Evolutionary conservation across 2,888 invertebrate genomes (phyloP).

Genomic region (Electrophaes corylata): DNA sequence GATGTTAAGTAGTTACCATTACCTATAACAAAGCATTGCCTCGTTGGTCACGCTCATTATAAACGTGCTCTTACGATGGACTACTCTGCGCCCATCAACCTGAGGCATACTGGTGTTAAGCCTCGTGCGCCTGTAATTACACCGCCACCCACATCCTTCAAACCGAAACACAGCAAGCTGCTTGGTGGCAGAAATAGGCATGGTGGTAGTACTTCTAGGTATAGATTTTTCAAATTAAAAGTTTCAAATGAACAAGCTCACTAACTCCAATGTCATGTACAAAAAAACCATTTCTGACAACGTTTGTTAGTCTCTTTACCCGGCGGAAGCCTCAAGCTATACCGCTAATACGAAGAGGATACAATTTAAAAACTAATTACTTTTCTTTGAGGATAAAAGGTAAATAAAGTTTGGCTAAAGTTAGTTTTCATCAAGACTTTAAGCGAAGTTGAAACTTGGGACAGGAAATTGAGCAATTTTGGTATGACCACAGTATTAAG

Average conservation of each 20-base stretch:
- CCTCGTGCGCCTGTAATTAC: no score
- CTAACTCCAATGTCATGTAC: constrained; percentile 23
- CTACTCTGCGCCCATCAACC: no score
- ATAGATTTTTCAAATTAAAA: no score
- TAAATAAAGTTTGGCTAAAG: constrained; percentile 64
- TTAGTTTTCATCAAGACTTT: constrained; percentile 74
- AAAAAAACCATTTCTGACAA: constrained; percentile 26
- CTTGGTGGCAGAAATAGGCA: no score
- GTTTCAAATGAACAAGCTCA: constrained; percentile 16
- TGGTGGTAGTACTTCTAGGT: no score
- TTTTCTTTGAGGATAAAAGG: constrained; percentile 62
- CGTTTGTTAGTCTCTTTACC: constrained; percentile 36
- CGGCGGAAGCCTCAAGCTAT: constrained; percentile 24
- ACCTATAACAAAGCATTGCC: no score
- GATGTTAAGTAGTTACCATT: no score
- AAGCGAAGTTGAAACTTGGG: constrained; percentile 63
- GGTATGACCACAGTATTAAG: constrained; percentile 50
- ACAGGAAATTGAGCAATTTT: constrained; percentile 76
- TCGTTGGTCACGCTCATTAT: no score
- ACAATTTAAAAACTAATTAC: constrained; percentile 65
- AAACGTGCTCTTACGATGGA: no score
- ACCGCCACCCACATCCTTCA: no score
- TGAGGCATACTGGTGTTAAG: no score
- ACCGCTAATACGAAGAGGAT: constrained; percentile 43
- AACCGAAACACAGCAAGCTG: no score